Percentiles rank a stretch among this genome's conserved stretches.
phyloP scores from a whole-genome alignment of 2,797 vertebrate species.

The Heteromormyrus szaboi region DNA sequence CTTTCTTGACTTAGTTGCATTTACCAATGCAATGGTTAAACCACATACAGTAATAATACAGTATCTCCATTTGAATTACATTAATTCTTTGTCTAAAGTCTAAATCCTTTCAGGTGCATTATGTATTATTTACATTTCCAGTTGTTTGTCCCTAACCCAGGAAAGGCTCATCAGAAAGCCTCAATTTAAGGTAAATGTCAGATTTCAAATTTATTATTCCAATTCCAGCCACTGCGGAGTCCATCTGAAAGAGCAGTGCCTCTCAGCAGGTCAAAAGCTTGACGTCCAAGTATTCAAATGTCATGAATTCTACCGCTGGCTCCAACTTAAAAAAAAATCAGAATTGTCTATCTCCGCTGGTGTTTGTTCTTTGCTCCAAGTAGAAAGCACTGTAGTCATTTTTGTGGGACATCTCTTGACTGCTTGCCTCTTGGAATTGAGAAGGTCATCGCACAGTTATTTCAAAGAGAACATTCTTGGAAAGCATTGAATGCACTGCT shows the following conservation, averaged over 20 bases:
- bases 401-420: background rate
- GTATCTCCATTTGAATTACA: background rate
- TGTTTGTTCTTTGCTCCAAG: background rate
- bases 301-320: background rate
- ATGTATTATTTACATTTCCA: background rate
- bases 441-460: background rate
- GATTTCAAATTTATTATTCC: conserved; percentile 3
- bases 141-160: background rate
- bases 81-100: background rate
- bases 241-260: background rate
- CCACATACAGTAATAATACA: background rate
- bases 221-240: background rate
- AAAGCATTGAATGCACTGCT: background rate
- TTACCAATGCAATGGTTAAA: background rate
- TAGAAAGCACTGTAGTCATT: background rate
- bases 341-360: background rate
- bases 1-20: background rate
- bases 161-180: background rate
- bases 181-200: conserved; percentile 6
- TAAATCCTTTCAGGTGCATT: background rate
- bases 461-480: background rate
- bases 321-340: background rate
- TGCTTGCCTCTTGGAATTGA: background rate
- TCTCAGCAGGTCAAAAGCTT: background rate
- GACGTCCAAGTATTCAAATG: background rate